These are phyloP conservation scores for Cyaniris semiargus DNA, from an alignment of 2,888 invertebrate species.

Conservation along the genomic window DNA sequence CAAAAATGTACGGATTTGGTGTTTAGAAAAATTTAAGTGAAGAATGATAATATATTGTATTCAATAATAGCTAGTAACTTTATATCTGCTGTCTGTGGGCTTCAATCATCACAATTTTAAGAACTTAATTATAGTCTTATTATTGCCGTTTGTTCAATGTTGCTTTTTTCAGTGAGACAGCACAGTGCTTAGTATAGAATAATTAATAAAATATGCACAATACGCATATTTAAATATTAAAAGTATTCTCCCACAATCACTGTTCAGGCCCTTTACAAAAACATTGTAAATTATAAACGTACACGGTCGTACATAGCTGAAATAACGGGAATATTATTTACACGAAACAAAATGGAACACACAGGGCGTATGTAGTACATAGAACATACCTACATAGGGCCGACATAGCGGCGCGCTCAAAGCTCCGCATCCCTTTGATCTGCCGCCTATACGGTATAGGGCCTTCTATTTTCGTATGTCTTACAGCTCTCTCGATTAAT, in stretches of 20 bases:
- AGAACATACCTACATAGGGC: slow-evolving; percentile 36
- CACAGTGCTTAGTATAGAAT: too few species aligned
- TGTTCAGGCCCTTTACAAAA: background rate
- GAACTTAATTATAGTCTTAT: too few species aligned
- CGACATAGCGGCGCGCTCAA: slow-evolving; percentile 58
- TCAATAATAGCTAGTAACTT: too few species aligned
- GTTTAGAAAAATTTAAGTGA: background rate
- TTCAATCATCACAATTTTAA: too few species aligned
- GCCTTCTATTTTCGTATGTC: slow-evolving; percentile 68
- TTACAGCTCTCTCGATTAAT: slow-evolving; percentile 46
- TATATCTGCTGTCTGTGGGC: too few species aligned
- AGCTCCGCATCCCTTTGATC: slow-evolving; percentile 66
- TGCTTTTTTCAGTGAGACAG: too few species aligned
- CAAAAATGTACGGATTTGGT: background rate
- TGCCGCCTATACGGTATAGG: slow-evolving; percentile 51
- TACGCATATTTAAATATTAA: background rate
- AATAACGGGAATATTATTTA: slow-evolving; percentile 15
- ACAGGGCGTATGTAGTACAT: slow-evolving; percentile 31
- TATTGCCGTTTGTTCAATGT: too few species aligned
- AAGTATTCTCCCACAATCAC: background rate
- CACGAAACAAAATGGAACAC: slow-evolving; percentile 28
- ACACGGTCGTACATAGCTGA: slow-evolving; percentile 9
- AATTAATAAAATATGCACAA: background rate
- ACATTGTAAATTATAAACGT: background rate
- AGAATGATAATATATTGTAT: too few species aligned